phyloP scores from a whole-genome alignment of 2,113 vertebrate species.

The Sylvietta virens region DNA sequence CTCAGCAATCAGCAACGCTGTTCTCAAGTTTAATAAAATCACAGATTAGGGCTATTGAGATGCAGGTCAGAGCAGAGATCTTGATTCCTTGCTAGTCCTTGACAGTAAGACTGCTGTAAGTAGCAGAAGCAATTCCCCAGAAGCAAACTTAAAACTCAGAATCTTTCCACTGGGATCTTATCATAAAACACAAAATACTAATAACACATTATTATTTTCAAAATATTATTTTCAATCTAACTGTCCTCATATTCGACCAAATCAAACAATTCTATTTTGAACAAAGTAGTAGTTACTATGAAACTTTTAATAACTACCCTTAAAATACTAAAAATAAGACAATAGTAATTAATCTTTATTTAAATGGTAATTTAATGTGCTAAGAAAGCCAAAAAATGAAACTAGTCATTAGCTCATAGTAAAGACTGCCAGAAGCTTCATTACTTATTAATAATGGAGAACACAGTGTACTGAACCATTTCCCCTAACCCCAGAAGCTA shows the following conservation, averaged over 20 bases:
- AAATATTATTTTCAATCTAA: not conserved
- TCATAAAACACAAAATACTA: not conserved
- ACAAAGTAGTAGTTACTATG: constrained; percentile 22
- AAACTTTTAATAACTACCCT: constrained; percentile 56
- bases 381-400: constrained; percentile 48
- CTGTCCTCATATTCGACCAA: not conserved
- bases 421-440: constrained; percentile 55
- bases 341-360: constrained; percentile 58
- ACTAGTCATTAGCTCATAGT: constrained; percentile 49
- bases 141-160: not conserved
- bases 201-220: not conserved
- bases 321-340: constrained; percentile 57
- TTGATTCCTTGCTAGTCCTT: not conserved
- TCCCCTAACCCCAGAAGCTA: constrained; percentile 28
- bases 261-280: not conserved
- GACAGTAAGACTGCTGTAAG: not conserved
- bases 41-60: not conserved
- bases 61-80: not conserved
- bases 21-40: not conserved
- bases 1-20: not conserved
- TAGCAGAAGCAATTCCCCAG: not conserved
- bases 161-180: not conserved
- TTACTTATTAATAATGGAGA: constrained; percentile 59
- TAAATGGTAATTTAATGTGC: constrained; percentile 55
- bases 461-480: constrained; percentile 2